These are phyloP conservation scores for Sinohyriopsis cumingii DNA, from an alignment of 2,888 invertebrate genomes.

Conservation along the genomic window DNA sequence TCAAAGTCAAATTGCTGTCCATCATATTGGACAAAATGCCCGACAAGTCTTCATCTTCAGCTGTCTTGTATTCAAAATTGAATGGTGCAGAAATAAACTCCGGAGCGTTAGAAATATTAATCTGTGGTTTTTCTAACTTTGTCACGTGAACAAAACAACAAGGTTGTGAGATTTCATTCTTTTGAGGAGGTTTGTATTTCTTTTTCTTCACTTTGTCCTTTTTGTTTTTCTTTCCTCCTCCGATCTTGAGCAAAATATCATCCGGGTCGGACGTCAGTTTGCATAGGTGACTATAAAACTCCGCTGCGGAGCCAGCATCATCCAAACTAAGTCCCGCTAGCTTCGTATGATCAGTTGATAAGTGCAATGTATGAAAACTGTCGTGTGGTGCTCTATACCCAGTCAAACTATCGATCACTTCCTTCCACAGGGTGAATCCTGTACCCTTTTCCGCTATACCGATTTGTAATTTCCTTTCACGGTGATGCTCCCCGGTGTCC, in stretches of 20 bases:
- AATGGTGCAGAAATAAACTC: slow-evolving; percentile 30
- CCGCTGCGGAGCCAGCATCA: slow-evolving; percentile 81
- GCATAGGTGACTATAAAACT: slow-evolving; percentile 76
- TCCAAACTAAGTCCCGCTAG: slow-evolving; percentile 87
- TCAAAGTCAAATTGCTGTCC: slow-evolving; percentile 34
- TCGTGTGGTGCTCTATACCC: slow-evolving; percentile 80
- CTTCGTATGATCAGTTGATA: slow-evolving; percentile 84
- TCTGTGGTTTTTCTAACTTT: slow-evolving; percentile 76
- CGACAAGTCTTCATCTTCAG: slow-evolving; percentile 14
- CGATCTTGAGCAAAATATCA: slow-evolving; percentile 82
- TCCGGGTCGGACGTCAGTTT: slow-evolving; percentile 83
- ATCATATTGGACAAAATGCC: slow-evolving; percentile 32
- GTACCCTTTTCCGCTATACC: slow-evolving; percentile 85
- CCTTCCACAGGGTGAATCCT: slow-evolving; percentile 86
- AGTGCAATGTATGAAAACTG: slow-evolving; percentile 85
- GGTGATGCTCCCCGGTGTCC: slow-evolving; percentile 83
- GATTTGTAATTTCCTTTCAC: slow-evolving; percentile 75
- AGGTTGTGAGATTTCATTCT: slow-evolving; percentile 87
- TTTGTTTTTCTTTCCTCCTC: slow-evolving; percentile 70
- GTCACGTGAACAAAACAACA: slow-evolving; percentile 90
- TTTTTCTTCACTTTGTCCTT: slow-evolving; percentile 52
- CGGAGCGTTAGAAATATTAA: slow-evolving; percentile 17
- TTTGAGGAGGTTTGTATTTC: slow-evolving; percentile 78
- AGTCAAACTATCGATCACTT: slow-evolving; percentile 85
- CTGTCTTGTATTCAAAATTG: slow-evolving; percentile 34